These are phyloP conservation scores for Xylophagus ater DNA, from an alignment of 2,888 invertebrate species.

Conservation along the genomic window DNA sequence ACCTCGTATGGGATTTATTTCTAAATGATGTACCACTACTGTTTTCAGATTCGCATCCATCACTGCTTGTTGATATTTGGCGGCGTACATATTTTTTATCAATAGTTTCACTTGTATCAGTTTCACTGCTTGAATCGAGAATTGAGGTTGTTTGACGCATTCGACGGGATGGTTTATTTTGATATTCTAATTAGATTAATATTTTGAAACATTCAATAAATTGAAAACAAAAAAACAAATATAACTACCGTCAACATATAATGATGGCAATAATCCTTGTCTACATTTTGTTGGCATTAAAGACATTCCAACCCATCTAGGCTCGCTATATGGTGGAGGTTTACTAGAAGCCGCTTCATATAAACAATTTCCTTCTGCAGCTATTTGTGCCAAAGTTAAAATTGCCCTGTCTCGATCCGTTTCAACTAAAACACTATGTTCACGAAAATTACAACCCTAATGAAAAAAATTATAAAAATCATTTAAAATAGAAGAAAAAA, in stretches of 20 bases:
- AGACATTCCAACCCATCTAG: slow-evolving; percentile 33
- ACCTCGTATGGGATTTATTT: slow-evolving; percentile 7
- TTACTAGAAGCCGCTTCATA: slow-evolving; percentile 29
- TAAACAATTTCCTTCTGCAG: slow-evolving; percentile 31
- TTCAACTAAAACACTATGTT: slow-evolving; percentile 55
- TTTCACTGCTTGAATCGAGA: slow-evolving; percentile 33
- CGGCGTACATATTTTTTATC: slow-evolving; percentile 17
- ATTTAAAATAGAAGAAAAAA: slow-evolving; percentile 2
- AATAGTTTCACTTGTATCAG: slow-evolving; percentile 27
- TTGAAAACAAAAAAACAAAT: slow-evolving; percentile 1
- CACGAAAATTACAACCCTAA: slow-evolving; percentile 63
- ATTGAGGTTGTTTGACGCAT: slow-evolving; percentile 19
- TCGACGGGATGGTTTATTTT: slow-evolving; percentile 23
- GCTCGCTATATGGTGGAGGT: slow-evolving; percentile 24
- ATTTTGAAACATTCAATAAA: not conserved
- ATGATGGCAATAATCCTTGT: slow-evolving; percentile 33
- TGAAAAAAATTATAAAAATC: slow-evolving; percentile 4
- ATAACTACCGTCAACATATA: slow-evolving; percentile 26
- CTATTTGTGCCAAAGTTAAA: slow-evolving; percentile 37
- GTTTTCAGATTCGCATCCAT: slow-evolving; percentile 37
- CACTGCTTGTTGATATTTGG: slow-evolving; percentile 33
- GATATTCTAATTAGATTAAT: slow-evolving; percentile 2
- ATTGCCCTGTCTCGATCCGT: slow-evolving; percentile 56
- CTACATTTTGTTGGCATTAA: slow-evolving; percentile 35
- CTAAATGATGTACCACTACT: slow-evolving; percentile 22